Base-by-base conservation (phyloP, 2,113 vertebrate genomes). In the Bubalus kerabau region DNA sequence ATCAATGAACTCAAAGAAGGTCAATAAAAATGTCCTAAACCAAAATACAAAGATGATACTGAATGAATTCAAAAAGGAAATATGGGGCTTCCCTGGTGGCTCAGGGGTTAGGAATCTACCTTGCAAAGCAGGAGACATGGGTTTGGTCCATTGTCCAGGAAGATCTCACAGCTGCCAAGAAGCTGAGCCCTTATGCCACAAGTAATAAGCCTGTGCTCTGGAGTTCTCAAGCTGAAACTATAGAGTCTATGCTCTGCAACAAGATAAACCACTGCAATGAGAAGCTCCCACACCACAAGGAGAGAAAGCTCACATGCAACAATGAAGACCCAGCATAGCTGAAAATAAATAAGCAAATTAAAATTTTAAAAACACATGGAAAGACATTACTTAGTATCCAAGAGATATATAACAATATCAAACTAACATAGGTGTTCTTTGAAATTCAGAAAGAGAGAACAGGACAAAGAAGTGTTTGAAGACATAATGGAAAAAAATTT, bases 251-350 rank as follows among this genome's bases (percentile, higher is more conserved):
- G 19, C 67, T 23, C 67, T 43, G 40, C 71, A 76, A 12, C 11
- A 43, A 76, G 36, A 24, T 24, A 76, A 76, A 23, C 71, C 36
- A 7, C 36, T 6, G 40, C 23, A 24, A 3, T 7, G 23, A 43
- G 71, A 43, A 3, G 71, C 36, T 76, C 23, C 40, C 6, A 0
- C 11, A 14, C 71, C 71, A 76, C 67, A 13, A 40, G 0, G 2
- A 76, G 15, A 43, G 71, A 43, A 43, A 26, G 11, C 71, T 7
- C 36, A 76, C 36, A 76, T 26, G 71, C 12, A 24, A 76, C 36
- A 43, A 4, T 2, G 71, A 76, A 76, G 71, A 26, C 71, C 36
- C 23, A 76, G 71, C 36, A 74, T 14, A 7, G 71, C 71, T 43
- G 23, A 43, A 43, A 43, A 74, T 13, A 7, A 40, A 11, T 71